A percentile compares a stretch with the other conserved stretches of the same genome.
Evolutionary conservation across 2,888 invertebrate species (phyloP).

Genomic region (Mystacides longicornis): DNA sequence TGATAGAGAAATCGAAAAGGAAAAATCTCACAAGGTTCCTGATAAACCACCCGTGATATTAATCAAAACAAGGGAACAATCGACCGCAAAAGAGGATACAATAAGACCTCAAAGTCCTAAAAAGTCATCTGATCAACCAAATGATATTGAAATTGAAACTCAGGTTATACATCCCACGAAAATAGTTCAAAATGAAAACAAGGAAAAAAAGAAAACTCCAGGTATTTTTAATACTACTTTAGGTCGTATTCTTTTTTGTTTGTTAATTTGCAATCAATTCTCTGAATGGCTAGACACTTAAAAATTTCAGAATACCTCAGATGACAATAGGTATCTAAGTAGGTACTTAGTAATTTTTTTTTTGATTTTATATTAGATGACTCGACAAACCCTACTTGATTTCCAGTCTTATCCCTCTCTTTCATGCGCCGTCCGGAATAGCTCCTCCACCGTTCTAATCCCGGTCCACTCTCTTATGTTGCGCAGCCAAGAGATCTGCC

Average conservation of each 20-base stretch:
- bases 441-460: no score
- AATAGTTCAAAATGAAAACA: slow-evolving; percentile 48
- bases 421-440: no score
- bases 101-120: slow-evolving; percentile 54
- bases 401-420: no score
- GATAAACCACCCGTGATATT: slow-evolving; percentile 59
- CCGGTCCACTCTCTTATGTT: no score
- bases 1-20: slow-evolving; percentile 39
- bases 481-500: no score
- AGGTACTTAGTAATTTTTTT: no score
- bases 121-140: slow-evolving; percentile 35
- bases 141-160: slow-evolving; percentile 30
- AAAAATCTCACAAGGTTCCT: slow-evolving; percentile 21
- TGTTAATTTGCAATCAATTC: no score
- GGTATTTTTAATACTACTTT: slow-evolving; percentile 11
- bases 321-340: no score
- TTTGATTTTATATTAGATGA: no score
- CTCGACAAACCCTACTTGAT: no score
- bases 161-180: slow-evolving; percentile 39
- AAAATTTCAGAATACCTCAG: no score
- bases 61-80: slow-evolving; percentile 58
- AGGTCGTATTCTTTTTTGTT: neutral
- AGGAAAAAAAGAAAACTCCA: slow-evolving; percentile 36
- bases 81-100: slow-evolving; percentile 43
- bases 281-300: no score